phyloP scores from a whole-genome alignment of 2,888 invertebrate genomes.

The Callimorpha dominula region DNA sequence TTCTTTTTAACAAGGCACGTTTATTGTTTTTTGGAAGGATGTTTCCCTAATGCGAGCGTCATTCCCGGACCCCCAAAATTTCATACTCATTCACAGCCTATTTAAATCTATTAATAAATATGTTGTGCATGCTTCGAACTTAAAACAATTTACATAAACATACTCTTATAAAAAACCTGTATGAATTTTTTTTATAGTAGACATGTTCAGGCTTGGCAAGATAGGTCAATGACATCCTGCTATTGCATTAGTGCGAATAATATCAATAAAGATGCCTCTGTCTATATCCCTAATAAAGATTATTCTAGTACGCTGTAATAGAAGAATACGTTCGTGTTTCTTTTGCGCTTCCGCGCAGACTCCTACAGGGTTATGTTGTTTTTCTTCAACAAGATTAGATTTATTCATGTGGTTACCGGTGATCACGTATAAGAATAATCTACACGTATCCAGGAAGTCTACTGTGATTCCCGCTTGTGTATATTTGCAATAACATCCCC shows the following conservation, averaged over 20 bases:
- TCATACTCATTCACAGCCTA: no score
- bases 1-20: no score
- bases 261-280: neutral
- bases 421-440: slow-evolving; percentile 12
- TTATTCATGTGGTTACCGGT: slow-evolving; percentile 7
- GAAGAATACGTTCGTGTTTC: neutral
- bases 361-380: neutral
- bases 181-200: neutral
- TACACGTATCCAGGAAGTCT: slow-evolving; percentile 29
- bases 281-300: neutral
- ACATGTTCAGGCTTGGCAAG: neutral
- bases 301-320: neutral
- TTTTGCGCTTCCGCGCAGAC: slow-evolving; percentile 10
- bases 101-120: no score
- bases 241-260: neutral
- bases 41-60: no score
- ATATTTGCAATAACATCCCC: neutral
- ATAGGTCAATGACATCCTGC: neutral
- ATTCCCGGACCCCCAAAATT: no score
- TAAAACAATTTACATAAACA: neutral
- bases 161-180: no score
- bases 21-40: no score
- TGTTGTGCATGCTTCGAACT: neutral
- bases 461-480: slow-evolving; percentile 1
- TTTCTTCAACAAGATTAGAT: slow-evolving; percentile 1